phyloP scores from a whole-genome alignment of 1,140 invertebrate genomes.

The Drosophila mauritiana region DNA sequence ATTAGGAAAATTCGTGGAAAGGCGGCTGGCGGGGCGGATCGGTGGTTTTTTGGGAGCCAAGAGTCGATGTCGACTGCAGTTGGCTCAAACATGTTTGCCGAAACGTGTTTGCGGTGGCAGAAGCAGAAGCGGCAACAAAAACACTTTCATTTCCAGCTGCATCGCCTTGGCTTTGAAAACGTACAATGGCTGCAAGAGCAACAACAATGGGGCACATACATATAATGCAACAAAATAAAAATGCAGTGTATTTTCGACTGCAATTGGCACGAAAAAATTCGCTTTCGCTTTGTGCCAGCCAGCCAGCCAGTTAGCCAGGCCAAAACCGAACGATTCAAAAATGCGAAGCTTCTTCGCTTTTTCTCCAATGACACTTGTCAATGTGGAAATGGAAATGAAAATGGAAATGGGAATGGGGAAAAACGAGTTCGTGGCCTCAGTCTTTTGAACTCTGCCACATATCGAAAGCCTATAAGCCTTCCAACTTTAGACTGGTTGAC shows the following conservation, averaged over 20 bases:
- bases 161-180: constrained; percentile 62
- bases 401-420: constrained; percentile 62
- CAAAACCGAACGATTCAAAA: constrained; percentile 41
- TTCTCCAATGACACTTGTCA: constrained; percentile 69
- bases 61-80: constrained; percentile 17
- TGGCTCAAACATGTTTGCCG: constrained; percentile 65
- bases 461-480: constrained; percentile 16
- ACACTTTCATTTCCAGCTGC: constrained; percentile 68
- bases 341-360: constrained; percentile 47
- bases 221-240: background rate
- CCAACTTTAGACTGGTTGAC: constrained; percentile 23
- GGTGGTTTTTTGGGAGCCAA: background rate
- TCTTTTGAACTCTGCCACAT: constrained; percentile 66
- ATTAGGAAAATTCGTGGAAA: constrained; percentile 67
- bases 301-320: background rate
- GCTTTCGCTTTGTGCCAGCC: constrained; percentile 61
- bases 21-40: constrained; percentile 16
- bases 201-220: background rate
- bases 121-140: constrained; percentile 53
- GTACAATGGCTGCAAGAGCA: background rate
- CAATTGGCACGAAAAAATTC: constrained; percentile 75
- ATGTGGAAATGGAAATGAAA: constrained; percentile 39
- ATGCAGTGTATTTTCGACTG: constrained; percentile 50
- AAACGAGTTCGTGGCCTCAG: constrained; percentile 75
- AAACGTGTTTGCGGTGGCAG: constrained; percentile 53